Evolutionary conservation across 2,888 invertebrate genomes (phyloP), one percentile per base, ranked within the genome.

Genomic region (Drosophila colorata): DNA sequence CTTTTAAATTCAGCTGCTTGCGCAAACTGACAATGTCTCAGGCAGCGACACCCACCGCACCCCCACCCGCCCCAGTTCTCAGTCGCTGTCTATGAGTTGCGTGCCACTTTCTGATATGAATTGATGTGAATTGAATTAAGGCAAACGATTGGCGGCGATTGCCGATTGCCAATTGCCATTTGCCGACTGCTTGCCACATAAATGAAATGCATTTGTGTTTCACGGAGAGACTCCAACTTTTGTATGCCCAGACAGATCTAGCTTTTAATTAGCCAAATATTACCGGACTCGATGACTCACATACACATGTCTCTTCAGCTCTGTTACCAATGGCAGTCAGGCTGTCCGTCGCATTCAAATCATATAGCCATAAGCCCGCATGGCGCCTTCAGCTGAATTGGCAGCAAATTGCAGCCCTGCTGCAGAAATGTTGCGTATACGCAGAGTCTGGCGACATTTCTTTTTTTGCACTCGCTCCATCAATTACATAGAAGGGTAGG

Each of bases 111-210:
- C 20, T 48, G 9, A 33, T 56, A 41, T 73, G 68, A 80, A 81
- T 80, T 85, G 82, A 85, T 85, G 63, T 68, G 80, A 85, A 85
- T 80, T 85, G 68, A 85, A 85, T 80, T 82, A 70, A 78, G 35
- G 59, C 53, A 46, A 65, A 69, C 84, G 71, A 28, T 60, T 56
- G 53, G 16, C 47, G 48, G 4, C 67, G 35, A 28, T 59, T 53
- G 43, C 23, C 52, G 41, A 40, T 49, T 31, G 47, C 20, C 49
- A 37, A 31, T 56, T 44, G n/a, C 1, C 51, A 18, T 38, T 13
- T 59, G 31, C 4, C 44, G 37, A 4, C 43, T 35, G 35, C 14
- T 18, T 31, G 57, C 28, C 51, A 6, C 20, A 18, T 33, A 40
- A 44, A 64, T 37, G 35, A 20, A 51, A 63, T 35, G 20, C 41